Evolutionary conservation across 1,140 invertebrate genomes (phyloP), one percentile per base, ranked within the genome.

Genomic region (Oedothorax gibbosus): DNA sequence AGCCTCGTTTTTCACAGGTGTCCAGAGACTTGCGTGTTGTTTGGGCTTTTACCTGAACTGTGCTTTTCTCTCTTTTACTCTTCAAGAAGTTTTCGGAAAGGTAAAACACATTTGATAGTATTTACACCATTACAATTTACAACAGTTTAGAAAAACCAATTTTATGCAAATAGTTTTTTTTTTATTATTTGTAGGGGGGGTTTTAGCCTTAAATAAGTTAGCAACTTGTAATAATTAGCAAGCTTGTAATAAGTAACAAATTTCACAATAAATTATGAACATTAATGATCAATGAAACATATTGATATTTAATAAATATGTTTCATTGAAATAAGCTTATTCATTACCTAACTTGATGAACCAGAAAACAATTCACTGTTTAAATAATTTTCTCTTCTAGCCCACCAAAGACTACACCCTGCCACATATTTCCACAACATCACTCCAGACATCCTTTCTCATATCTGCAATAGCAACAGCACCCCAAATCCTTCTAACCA

Each of bases 1-100:
- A 2, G 9, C 56, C 11, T 77, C 83, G 10, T 78, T 64, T 64
- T 85, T 72, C 18, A 78, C 75, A 35, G 66, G 75, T 35, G 21
- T 62, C 20, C 83, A 85, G 20, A 78, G 83, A 64, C 18, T 85
- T 18, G 78, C 66, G 11, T 85, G 83, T 60, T 85, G 83, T 49
- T 56, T 85, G 4, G 54, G 66, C 21, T 85, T 79, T 20, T 57
- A 21, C 8, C 15, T 85, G 7, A 78, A 78, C 14, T 78, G 51
- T 15, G 75, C 83, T 49, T 51, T 75, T 14, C 15, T 75, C 14
- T 60, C 68, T 20, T 12, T 9, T 73, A 7, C 12, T 75, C 49
- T 14, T 69, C 10, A 18, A 57, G 15, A 8, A 76, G n/a, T 56
- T 56, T 5, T 68, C 65, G 7, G 49, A 56, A 60, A 66, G 53